Evolutionary conservation across 2,113 vertebrate species (phyloP).

Genomic region (Pseudonaja textilis): DNA sequence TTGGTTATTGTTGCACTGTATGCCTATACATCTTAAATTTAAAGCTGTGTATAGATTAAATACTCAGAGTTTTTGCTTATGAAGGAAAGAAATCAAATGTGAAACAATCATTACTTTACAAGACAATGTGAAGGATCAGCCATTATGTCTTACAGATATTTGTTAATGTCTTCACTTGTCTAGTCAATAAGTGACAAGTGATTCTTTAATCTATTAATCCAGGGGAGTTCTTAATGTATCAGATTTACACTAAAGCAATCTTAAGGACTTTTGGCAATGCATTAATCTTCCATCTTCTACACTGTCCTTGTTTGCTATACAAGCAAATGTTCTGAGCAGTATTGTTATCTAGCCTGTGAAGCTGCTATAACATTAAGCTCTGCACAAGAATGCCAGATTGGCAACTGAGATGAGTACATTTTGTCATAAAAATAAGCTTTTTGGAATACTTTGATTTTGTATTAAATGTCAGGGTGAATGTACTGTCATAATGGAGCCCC

Average conservation of each 20-base stretch:
- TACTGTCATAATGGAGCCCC: not conserved
- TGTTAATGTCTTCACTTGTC: not conserved
- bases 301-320: not conserved
- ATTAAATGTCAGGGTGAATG: conserved; percentile 35
- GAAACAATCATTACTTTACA: not conserved
- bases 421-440: conserved; percentile 43
- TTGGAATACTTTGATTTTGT: conserved; percentile 43
- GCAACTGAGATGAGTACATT: conserved; percentile 44
- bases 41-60: not conserved
- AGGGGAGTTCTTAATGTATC: not conserved
- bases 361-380: conserved; percentile 45
- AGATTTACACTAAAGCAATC: not conserved
- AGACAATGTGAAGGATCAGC: not conserved
- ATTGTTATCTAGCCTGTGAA: conserved; percentile 44
- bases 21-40: not conserved
- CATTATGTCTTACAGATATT: not conserved
- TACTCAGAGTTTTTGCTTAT: not conserved
- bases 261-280: not conserved
- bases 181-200: not conserved
- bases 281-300: conserved; percentile 3
- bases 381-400: conserved; percentile 45
- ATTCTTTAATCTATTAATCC: not conserved
- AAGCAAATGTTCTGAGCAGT: conserved; percentile 37
- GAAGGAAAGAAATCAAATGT: not conserved
- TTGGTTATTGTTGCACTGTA: not conserved